Percentiles rank a stretch among this genome's conserved stretches.
These are phyloP conservation scores for Pitta sordida DNA, from an alignment of 2,113 vertebrate species.

Conservation along the genomic window DNA sequence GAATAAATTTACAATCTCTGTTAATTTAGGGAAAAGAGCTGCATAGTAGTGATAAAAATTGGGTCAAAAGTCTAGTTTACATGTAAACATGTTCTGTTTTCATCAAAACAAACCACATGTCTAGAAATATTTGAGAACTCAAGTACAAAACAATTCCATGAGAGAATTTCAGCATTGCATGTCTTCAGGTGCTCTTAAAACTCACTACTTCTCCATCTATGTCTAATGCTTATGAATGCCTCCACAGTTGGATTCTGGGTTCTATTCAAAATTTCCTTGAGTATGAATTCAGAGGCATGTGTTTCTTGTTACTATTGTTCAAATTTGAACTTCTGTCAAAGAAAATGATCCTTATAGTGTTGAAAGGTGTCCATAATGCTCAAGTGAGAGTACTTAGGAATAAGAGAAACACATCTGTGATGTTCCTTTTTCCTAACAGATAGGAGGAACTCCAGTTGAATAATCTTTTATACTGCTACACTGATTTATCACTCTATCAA, in stretches of 20 bases:
- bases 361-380: background rate
- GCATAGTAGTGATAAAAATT: background rate
- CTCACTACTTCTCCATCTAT: background rate
- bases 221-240: background rate
- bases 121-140: background rate
- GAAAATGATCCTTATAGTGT: background rate
- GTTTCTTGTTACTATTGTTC: background rate
- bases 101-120: background rate
- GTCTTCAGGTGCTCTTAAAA: background rate
- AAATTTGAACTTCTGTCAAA: background rate
- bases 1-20: background rate
- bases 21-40: background rate
- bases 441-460: background rate
- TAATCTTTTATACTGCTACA: background rate
- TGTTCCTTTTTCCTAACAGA: background rate
- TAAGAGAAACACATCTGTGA: background rate
- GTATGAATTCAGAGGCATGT: background rate
- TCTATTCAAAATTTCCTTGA: background rate
- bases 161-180: background rate
- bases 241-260: background rate
- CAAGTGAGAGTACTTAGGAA: background rate
- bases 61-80: background rate
- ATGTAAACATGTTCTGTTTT: background rate
- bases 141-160: background rate
- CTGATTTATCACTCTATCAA: background rate